These are phyloP conservation scores for Cynaeus angustus DNA, from an alignment of 2,888 invertebrate genomes.

Conservation along the genomic window DNA sequence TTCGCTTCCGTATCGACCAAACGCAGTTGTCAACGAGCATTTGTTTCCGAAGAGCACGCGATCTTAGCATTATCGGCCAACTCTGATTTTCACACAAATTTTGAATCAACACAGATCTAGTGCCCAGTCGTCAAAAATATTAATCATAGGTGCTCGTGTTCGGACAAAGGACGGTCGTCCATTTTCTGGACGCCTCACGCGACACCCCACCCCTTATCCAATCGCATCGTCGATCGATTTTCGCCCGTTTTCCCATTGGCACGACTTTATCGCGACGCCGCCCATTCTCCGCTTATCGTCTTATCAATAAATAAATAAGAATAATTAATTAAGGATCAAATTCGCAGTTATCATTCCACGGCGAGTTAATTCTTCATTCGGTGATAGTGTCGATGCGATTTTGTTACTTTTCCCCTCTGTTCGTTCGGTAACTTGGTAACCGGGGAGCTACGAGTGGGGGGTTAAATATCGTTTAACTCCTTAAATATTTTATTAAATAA, in stretches of 20 bases:
- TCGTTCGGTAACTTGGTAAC: constrained; percentile 26
- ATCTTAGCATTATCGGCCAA: constrained; percentile 47
- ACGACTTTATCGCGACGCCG: not conserved
- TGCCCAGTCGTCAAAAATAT: too few species aligned
- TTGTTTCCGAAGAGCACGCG: constrained; percentile 54
- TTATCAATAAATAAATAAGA: not conserved
- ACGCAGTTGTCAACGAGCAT: constrained; percentile 59
- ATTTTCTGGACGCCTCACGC: constrained; percentile 50
- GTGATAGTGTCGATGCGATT: not conserved
- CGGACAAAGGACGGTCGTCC: constrained; percentile 50
- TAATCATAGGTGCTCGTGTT: not conserved
- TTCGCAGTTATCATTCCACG: not conserved
- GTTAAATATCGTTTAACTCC: constrained; percentile 57
- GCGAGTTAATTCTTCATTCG: not conserved
- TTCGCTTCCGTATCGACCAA: constrained; percentile 57
- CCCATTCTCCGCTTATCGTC: not conserved
- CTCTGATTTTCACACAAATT: not conserved
- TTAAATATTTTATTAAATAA: constrained; percentile 58
- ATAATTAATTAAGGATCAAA: not conserved
- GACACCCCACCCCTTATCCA: constrained; percentile 44
- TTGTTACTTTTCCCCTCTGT: constrained; percentile 3
- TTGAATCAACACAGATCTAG: not conserved
- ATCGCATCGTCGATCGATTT: constrained; percentile 51
- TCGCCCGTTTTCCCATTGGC: not conserved
- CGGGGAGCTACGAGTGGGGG: constrained; percentile 41